A percentile compares a stretch with the other conserved stretches of the same genome.
These are phyloP conservation scores for Drosophila paranaensis DNA, from an alignment of 2,888 invertebrate genomes.

Conservation along the genomic window DNA sequence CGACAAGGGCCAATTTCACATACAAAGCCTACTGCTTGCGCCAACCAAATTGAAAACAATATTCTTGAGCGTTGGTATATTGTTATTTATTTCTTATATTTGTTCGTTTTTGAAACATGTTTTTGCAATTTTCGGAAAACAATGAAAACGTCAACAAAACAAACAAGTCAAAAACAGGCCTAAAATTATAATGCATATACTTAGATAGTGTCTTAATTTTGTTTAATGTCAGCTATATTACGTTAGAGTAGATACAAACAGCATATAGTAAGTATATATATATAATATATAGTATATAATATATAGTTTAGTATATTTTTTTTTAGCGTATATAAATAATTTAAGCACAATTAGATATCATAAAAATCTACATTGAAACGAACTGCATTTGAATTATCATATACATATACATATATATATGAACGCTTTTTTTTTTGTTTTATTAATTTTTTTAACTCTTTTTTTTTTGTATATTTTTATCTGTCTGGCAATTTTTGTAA, in stretches of 20 bases:
- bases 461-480: background rate
- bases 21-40: constrained; percentile 10
- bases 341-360: constrained; percentile 75
- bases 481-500: constrained; percentile 51
- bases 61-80: constrained; percentile 65
- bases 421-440: background rate
- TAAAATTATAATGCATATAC: constrained; percentile 45
- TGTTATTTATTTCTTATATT: constrained; percentile 46
- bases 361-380: constrained; percentile 67
- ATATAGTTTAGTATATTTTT: constrained; percentile 33
- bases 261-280: constrained; percentile 11
- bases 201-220: constrained; percentile 70
- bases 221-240: constrained; percentile 25
- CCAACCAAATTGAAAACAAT: constrained; percentile 6
- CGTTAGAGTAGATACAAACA: constrained; percentile 38
- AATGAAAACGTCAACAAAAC: constrained; percentile 14
- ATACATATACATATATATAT: constrained; percentile 13
- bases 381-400: constrained; percentile 15
- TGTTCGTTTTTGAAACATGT: constrained; percentile 11
- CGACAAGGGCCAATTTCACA: background rate
- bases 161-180: constrained; percentile 27
- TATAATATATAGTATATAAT: constrained; percentile 20
- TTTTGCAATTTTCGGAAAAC: background rate
- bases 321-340: constrained; percentile 32
- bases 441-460: background rate